Evolutionary conservation across 2,888 invertebrate species (phyloP).

Genomic region (Plagodis pulveraria): DNA sequence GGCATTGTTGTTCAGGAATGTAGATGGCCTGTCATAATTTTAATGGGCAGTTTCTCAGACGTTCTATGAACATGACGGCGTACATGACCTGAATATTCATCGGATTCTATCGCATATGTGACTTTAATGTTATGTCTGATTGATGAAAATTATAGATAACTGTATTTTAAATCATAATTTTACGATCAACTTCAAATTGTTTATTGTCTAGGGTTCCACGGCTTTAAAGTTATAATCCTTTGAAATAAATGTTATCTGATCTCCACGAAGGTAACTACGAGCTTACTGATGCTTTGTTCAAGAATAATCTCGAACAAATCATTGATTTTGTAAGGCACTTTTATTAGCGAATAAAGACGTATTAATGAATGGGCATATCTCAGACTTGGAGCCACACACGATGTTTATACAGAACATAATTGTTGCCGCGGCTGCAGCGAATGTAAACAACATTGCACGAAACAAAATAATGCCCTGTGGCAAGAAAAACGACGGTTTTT

Average conservation of each 20-base stretch:
- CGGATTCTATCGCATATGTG: slow-evolving; percentile 39
- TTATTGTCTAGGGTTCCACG: slow-evolving; percentile 1
- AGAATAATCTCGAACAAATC: slow-evolving; percentile 15
- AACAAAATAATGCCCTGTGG: slow-evolving; percentile 20
- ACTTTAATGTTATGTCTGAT: slow-evolving; percentile 20
- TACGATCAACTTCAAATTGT: slow-evolving; percentile 12
- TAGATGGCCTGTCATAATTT: slow-evolving; percentile 83
- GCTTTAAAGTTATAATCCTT: slow-evolving; percentile 7
- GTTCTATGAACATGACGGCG: slow-evolving; percentile 64
- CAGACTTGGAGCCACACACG: slow-evolving; percentile 48
- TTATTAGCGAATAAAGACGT: slow-evolving; percentile 36
- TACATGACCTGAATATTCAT: slow-evolving; percentile 73
- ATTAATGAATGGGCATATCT: slow-evolving; percentile 42
- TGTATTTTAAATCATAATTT: slow-evolving; percentile 15
- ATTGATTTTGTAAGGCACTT: slow-evolving; percentile 29
- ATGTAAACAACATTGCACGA: slow-evolving; percentile 23
- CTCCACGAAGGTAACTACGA: slow-evolving; percentile 46
- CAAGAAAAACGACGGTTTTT: slow-evolving; percentile 12
- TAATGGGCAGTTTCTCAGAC: slow-evolving; percentile 79
- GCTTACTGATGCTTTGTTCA: slow-evolving; percentile 41
- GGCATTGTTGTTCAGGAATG: slow-evolving; percentile 83
- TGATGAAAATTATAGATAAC: slow-evolving; percentile 18
- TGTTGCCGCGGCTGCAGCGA: slow-evolving; percentile 22
- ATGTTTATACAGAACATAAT: slow-evolving; percentile 47
- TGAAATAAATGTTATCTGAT: slow-evolving; percentile 21